phyloP scores from a whole-genome alignment of 2,888 invertebrate genomes.

The Acronicta alni region DNA sequence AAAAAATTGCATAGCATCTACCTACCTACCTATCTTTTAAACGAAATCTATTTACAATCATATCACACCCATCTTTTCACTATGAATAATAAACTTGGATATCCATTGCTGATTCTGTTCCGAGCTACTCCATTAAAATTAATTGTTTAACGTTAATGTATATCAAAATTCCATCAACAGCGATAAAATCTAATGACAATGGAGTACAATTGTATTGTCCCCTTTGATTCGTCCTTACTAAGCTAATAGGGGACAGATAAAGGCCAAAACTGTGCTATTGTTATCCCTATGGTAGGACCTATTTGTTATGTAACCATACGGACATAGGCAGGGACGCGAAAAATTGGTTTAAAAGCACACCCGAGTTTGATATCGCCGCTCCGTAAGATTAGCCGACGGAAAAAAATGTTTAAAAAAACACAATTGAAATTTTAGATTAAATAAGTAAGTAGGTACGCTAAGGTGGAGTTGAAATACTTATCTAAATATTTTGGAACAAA shows the following conservation, averaged over 20 bases:
- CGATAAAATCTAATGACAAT: constrained; percentile 34
- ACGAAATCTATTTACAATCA: constrained; percentile 6
- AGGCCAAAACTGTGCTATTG: constrained; percentile 38
- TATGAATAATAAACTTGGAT: neutral
- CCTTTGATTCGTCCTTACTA: constrained; percentile 12
- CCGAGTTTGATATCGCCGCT: constrained; percentile 5
- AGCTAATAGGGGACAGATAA: constrained; percentile 24
- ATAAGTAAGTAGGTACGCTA: too few relatives aligned
- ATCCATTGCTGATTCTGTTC: constrained; percentile 12
- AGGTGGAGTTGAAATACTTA: too few relatives aligned
- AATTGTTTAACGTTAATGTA: constrained; percentile 4
- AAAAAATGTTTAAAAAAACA: neutral
- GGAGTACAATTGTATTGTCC: constrained; percentile 13
- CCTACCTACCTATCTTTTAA: too few relatives aligned
- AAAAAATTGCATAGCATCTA: too few relatives aligned
- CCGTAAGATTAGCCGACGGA: constrained; percentile 17
- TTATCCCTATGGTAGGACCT: constrained; percentile 19
- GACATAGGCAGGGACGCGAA: constrained; percentile 46
- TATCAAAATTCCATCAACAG: neutral
- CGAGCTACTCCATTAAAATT: neutral
- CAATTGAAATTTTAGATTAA: too few relatives aligned
- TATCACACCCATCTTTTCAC: constrained; percentile 5
- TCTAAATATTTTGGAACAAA: too few relatives aligned
- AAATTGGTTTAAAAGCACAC: constrained; percentile 51
- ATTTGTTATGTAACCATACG: constrained; percentile 48